phyloP scores from a whole-genome alignment of 2,113 vertebrate genomes.

The Craseonycteris thonglongyai region DNA sequence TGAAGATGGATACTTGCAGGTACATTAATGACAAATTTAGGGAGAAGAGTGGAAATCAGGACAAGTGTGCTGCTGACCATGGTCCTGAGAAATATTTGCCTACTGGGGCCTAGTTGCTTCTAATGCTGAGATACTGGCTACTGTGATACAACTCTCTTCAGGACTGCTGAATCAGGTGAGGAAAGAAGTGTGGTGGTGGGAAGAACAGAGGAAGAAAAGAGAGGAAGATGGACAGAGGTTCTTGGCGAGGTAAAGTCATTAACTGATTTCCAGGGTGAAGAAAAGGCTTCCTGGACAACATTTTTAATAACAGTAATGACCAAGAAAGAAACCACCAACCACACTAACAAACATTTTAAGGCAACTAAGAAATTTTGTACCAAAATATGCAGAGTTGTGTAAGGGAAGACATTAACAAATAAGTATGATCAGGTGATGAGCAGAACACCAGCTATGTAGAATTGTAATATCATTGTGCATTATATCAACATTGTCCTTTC shows the following conservation, averaged over 20 bases:
- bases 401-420: not conserved
- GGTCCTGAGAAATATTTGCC: constrained; percentile 37
- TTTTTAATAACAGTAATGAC: not conserved
- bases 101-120: not conserved
- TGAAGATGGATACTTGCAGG: not conserved
- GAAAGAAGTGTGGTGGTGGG: not conserved
- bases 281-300: not conserved
- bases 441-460: not conserved
- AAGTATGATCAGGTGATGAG: not conserved
- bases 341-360: not conserved
- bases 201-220: not conserved
- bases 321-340: not conserved
- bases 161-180: not conserved
- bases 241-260: not conserved
- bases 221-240: not conserved
- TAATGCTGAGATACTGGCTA: not conserved
- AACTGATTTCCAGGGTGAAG: not conserved
- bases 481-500: not conserved
- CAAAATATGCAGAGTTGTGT: not conserved
- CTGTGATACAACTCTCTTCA: not conserved
- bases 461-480: not conserved
- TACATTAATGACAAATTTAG: not conserved
- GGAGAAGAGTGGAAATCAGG: not conserved
- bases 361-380: not conserved
- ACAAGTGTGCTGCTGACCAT: not conserved